Evolutionary conservation across 2,113 vertebrate genomes (phyloP).

Genomic region (Lophius piscatorius): DNA sequence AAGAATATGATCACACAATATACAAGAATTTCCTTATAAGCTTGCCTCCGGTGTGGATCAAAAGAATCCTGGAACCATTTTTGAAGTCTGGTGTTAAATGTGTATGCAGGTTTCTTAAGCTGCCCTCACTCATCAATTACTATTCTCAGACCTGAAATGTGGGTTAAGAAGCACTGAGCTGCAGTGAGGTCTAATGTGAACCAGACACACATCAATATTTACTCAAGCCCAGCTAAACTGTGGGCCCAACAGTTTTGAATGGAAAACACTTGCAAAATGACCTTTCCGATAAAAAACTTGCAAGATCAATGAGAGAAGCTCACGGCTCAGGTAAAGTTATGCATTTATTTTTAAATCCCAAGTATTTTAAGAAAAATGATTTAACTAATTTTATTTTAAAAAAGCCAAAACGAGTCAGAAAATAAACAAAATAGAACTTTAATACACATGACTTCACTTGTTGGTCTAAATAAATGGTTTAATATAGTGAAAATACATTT

Average conservation of each 20-base stretch:
- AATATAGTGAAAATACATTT: too few relatives aligned
- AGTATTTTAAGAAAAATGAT: too few relatives aligned
- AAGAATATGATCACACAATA: constrained; percentile 26
- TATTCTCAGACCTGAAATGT: constrained; percentile 40
- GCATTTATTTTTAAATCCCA: too few relatives aligned
- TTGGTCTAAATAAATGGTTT: too few relatives aligned
- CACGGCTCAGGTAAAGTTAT: too few relatives aligned
- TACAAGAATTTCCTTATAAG: constrained; percentile 38
- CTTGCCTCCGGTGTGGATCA: constrained; percentile 3
- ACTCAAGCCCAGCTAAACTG: constrained; percentile 33
- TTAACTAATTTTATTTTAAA: too few relatives aligned
- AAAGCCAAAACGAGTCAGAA: too few relatives aligned
- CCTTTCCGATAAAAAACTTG: constrained; percentile 15
- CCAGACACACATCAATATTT: constrained; percentile 63
- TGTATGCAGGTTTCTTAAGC: constrained; percentile 29
- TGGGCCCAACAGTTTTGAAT: constrained; percentile 1
- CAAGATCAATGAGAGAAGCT: neutral
- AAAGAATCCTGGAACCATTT: constrained; percentile 33
- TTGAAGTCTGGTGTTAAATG: constrained; percentile 11
- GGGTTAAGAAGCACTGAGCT: constrained; percentile 38
- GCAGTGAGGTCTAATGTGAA: constrained; percentile 31
- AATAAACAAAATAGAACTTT: too few relatives aligned
- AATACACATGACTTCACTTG: too few relatives aligned
- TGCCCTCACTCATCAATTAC: constrained; percentile 23
- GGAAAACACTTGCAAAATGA: constrained; percentile 15